A percentile compares a stretch with the other conserved stretches of the same genome.
These are phyloP conservation scores for Arvicola amphibius DNA, from an alignment of 2,797 vertebrate species.

Conservation along the genomic window DNA sequence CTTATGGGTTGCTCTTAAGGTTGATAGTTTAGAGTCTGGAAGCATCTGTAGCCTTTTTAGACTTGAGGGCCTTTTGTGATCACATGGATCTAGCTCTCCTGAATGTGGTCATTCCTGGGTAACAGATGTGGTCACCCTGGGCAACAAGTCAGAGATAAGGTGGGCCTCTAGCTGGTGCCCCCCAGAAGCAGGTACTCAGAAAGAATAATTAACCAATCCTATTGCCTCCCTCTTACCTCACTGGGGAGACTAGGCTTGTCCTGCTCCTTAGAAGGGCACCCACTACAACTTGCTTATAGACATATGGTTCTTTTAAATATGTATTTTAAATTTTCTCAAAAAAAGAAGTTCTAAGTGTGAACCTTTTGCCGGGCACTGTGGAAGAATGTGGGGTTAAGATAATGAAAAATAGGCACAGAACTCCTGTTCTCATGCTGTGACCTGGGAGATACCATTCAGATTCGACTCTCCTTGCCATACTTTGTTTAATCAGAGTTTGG, in stretches of 20 bases:
- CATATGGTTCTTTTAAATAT: neutral
- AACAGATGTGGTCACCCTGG: neutral
- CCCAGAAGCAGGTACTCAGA: neutral
- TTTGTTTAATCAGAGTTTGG: slow-evolving; percentile 70
- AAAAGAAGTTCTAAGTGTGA: slow-evolving; percentile 21
- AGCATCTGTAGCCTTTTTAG: neutral
- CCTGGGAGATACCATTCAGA: slow-evolving; percentile 15
- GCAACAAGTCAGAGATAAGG: neutral
- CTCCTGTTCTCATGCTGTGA: slow-evolving; percentile 41
- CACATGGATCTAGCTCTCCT: neutral
- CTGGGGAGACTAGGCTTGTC: neutral
- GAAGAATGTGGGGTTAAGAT: slow-evolving; percentile 24
- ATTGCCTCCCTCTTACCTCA: no score
- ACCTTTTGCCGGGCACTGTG: neutral
- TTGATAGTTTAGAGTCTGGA: neutral
- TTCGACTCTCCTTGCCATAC: slow-evolving; percentile 37
- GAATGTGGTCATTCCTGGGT: neutral
- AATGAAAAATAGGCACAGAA: slow-evolving; percentile 18
- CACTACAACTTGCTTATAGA: neutral
- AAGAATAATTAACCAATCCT: neutral
- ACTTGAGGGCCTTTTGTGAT: neutral
- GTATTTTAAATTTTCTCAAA: slow-evolving; percentile 28
- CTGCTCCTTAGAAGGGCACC: neutral
- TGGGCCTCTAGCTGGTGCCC: neutral
- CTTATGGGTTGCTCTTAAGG: neutral